A percentile compares a stretch with the other conserved stretches of the same genome.
phyloP scores from a whole-genome alignment of 2,888 invertebrate species.

The Chrysolina americana region DNA sequence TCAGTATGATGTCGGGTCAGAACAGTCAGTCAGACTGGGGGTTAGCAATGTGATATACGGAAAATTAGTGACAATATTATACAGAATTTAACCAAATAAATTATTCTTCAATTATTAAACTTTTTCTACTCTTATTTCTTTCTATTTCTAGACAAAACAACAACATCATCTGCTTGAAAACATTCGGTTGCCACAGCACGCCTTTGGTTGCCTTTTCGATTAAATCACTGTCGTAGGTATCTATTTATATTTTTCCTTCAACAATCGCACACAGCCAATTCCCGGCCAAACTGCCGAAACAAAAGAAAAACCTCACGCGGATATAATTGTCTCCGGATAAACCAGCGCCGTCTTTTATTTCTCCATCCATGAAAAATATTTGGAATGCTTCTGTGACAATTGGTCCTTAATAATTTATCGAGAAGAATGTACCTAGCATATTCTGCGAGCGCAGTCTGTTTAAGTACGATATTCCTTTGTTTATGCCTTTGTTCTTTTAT shows the following conservation, averaged over 20 bases:
- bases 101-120: too few species aligned
- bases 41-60: too few species aligned
- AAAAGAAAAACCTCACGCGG: conserved; percentile 16
- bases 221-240: neutral
- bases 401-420: conserved; percentile 29
- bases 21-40: too few species aligned
- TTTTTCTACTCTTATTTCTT: neutral
- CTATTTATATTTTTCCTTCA: conserved; percentile 16
- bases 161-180: neutral
- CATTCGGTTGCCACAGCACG: neutral
- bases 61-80: too few species aligned
- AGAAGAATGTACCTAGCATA: conserved; percentile 21
- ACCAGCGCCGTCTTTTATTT: conserved; percentile 21
- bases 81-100: too few species aligned
- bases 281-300: conserved; percentile 5
- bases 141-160: neutral
- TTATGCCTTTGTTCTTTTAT: conserved; percentile 25
- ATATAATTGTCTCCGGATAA: conserved; percentile 23
- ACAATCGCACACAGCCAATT: conserved; percentile 18
- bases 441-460: conserved; percentile 28
- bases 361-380: conserved; percentile 24
- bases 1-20: too few species aligned
- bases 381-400: conserved; percentile 12
- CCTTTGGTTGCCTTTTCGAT: neutral
- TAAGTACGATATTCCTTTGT: conserved; percentile 29